These are phyloP conservation scores for Calyptommatus sinebrachiatus DNA, from an alignment of 2,113 vertebrate genomes.

Conservation along the genomic window DNA sequence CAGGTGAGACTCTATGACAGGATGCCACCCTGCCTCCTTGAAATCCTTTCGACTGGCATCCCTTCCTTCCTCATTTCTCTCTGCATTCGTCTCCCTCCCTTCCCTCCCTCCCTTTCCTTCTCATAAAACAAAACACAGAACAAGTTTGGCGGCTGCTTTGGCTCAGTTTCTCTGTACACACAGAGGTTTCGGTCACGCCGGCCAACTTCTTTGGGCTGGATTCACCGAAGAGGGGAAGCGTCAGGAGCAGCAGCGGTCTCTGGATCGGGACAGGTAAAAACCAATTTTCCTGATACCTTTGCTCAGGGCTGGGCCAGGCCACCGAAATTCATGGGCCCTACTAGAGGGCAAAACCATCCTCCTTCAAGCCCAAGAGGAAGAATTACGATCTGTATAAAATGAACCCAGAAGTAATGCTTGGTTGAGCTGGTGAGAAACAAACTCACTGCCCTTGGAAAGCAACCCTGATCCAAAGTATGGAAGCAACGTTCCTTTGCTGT, in stretches of 20 bases:
- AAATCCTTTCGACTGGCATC: neutral
- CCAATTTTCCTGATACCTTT: neutral
- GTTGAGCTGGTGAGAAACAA: neutral
- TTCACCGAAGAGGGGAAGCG: neutral
- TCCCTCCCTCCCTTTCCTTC: neutral
- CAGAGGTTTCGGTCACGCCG: constrained; percentile 25
- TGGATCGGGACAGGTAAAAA: neutral
- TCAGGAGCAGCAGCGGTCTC: neutral
- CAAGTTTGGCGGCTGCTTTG: neutral
- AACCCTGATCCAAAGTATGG: neutral
- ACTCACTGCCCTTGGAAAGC: neutral
- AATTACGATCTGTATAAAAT: too few species aligned
- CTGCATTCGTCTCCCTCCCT: neutral
- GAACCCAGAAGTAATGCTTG: too few species aligned
- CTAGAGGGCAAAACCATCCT: neutral
- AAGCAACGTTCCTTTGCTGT: neutral
- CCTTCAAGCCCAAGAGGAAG: too few species aligned
- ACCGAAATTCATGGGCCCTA: neutral
- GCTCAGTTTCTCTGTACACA: constrained; percentile 23
- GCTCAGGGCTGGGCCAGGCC: too few species aligned
- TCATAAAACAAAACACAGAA: constrained; percentile 9
- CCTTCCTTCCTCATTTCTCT: constrained; percentile 18
- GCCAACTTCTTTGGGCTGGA: neutral
- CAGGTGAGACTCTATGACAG: neutral
- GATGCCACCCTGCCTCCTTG: neutral